These are phyloP conservation scores for Pelochelys cantorii DNA, from an alignment of 2,797 vertebrate species.

Conservation along the genomic window DNA sequence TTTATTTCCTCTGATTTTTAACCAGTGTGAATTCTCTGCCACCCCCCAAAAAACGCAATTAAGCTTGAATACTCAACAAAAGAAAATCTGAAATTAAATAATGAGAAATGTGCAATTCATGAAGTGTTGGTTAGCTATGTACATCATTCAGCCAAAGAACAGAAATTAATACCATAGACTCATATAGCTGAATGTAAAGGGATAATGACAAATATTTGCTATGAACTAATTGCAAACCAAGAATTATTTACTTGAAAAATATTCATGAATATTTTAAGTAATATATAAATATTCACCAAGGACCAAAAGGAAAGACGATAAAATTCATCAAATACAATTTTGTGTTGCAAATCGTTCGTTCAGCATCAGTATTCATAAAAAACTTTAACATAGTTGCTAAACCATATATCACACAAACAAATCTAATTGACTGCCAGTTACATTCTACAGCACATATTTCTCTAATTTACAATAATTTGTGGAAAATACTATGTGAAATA, in stretches of 20 bases:
- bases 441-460: neutral
- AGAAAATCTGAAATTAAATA: slow-evolving; percentile 35
- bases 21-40: slow-evolving; percentile 14
- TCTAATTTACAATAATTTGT: neutral
- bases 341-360: slow-evolving; percentile 38
- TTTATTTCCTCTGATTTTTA: slow-evolving; percentile 25
- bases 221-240: slow-evolving; percentile 25
- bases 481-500: neutral
- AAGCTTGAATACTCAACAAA: slow-evolving; percentile 13
- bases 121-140: slow-evolving; percentile 15
- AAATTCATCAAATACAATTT: slow-evolving; percentile 48
- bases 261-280: slow-evolving; percentile 47
- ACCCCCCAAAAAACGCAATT: slow-evolving; percentile 5
- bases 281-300: slow-evolving; percentile 48
- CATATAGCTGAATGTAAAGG: slow-evolving; percentile 4
- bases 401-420: neutral
- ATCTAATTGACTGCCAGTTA: slow-evolving; percentile 9
- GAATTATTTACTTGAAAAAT: slow-evolving; percentile 45
- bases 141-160: slow-evolving; percentile 37
- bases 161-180: slow-evolving; percentile 18
- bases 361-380: slow-evolving; percentile 18
- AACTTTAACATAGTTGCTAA: neutral
- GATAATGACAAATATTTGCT: slow-evolving; percentile 14
- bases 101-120: slow-evolving; percentile 29
- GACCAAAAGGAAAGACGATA: neutral